Percentiles rank a stretch among this genome's conserved stretches.
Evolutionary conservation across 2,888 invertebrate species (phyloP).

Genomic region (Scaptodrosophila latifasciaeformis): DNA sequence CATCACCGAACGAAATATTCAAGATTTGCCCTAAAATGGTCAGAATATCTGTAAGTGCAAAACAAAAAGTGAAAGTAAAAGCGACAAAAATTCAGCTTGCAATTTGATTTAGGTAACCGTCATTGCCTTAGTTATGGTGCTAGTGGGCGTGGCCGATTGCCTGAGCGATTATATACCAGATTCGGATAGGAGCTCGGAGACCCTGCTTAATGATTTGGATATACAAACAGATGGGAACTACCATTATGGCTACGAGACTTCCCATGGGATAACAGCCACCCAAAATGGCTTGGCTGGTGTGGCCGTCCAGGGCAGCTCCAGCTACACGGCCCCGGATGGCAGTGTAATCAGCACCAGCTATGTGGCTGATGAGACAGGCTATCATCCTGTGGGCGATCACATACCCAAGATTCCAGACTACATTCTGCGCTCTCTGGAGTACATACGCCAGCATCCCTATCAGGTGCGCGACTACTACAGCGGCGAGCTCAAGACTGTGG

Average conservation of each 20-base stretch:
- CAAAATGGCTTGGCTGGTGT: conserved; percentile 57
- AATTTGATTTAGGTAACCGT: conserved; percentile 21
- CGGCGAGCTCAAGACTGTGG: conserved; percentile 51
- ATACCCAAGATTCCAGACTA: conserved; percentile 68
- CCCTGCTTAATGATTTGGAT: conserved; percentile 50
- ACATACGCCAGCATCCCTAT: conserved; percentile 67
- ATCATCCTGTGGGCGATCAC: conserved; percentile 66
- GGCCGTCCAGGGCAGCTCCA: conserved; percentile 56
- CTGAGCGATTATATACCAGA: conserved; percentile 37
- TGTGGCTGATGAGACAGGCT: conserved; percentile 66
- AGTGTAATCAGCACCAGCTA: conserved; percentile 54
- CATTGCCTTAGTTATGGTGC: not conserved
- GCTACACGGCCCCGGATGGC: conserved; percentile 66
- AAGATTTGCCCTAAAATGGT: conserved; percentile 10
- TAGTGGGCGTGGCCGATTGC: not conserved
- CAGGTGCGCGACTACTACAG: conserved; percentile 59
- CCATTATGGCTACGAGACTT: conserved; percentile 61
- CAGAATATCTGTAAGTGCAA: too few species aligned
- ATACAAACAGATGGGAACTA: conserved; percentile 60
- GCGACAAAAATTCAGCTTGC: not conserved
- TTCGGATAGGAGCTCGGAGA: conserved; percentile 55
- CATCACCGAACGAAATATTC: not conserved
- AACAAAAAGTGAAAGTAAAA: too few species aligned
- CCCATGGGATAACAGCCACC: conserved; percentile 60
- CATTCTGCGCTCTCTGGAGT: conserved; percentile 59